Evolutionary conservation across 2,113 vertebrate genomes (phyloP).

Genomic region (Lepisosteus oculatus): DNA sequence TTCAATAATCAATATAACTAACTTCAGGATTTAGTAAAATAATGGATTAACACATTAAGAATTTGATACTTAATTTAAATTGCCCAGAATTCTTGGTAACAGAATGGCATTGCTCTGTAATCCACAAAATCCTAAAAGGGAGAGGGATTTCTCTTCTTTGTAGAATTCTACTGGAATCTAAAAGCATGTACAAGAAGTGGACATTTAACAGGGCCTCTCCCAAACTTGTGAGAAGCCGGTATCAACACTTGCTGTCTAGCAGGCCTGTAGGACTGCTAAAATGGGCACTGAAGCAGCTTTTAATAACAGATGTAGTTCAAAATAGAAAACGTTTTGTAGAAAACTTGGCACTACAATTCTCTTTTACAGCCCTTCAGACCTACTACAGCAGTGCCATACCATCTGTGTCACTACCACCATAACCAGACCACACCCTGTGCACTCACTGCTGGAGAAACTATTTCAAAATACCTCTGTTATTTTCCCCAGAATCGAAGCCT

Average conservation of each 20-base stretch:
- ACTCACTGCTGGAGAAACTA: constrained; percentile 40
- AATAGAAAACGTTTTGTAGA: not conserved
- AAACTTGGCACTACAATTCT: not conserved
- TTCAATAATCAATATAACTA: not conserved
- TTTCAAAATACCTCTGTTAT: constrained; percentile 72
- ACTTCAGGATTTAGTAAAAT: not conserved
- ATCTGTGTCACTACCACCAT: constrained; percentile 43
- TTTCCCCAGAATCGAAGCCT: constrained; percentile 70
- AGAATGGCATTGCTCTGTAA: constrained; percentile 2
- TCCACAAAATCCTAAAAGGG: not conserved
- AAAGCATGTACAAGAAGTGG: not conserved
- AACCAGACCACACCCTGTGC: constrained; percentile 44
- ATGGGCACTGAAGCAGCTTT: not conserved
- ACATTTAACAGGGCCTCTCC: constrained; percentile 1
- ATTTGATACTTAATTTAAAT: not conserved
- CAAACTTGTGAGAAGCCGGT: not conserved
- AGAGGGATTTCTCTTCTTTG: not conserved
- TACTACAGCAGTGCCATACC: constrained; percentile 20
- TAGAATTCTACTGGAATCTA: not conserved
- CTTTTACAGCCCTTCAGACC: constrained; percentile 18
- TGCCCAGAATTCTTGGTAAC: not conserved
- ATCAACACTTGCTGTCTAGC: constrained; percentile 16
- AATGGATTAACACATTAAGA: not conserved
- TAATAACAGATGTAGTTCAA: not conserved
- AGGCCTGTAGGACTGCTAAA: not conserved